phyloP scores from a whole-genome alignment of 2,888 invertebrate genomes.

The Pheosia gnoma region DNA sequence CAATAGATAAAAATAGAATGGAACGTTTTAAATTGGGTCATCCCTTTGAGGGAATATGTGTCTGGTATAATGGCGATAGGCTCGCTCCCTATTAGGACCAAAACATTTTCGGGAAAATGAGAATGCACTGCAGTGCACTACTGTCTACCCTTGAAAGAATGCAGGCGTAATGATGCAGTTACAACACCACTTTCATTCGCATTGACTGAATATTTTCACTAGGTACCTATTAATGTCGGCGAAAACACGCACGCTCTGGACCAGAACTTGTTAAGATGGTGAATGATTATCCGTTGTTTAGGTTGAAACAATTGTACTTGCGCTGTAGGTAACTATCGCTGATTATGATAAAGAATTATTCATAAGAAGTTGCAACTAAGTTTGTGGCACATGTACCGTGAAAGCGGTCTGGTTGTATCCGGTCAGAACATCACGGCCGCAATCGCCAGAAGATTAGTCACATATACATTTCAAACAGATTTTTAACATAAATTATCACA shows the following conservation, averaged over 20 bases:
- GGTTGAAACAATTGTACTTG: background rate
- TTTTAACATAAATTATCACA: too few relatives aligned
- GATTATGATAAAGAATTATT: background rate
- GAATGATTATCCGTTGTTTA: background rate
- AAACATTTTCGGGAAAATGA: too few relatives aligned
- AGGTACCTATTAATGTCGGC: background rate
- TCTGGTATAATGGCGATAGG: too few relatives aligned
- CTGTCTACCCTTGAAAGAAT: too few relatives aligned
- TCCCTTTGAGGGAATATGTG: too few relatives aligned
- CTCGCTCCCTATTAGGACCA: too few relatives aligned
- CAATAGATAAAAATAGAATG: too few relatives aligned
- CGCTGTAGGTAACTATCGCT: background rate
- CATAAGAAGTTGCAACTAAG: background rate
- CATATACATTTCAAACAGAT: background rate
- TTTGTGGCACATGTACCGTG: background rate
- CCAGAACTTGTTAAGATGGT: background rate
- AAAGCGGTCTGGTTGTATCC: background rate
- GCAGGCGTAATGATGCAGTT: background rate
- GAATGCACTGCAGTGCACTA: too few relatives aligned
- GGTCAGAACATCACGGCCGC: background rate
- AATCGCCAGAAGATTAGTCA: background rate
- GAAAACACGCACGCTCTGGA: background rate
- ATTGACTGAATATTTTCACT: background rate
- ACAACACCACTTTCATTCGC: conserved; percentile 1
- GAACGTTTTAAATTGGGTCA: too few relatives aligned